Base-by-base conservation (phyloP, 64 coral and sea anemone genomes). In the Astreopora myriophthalma region DNA sequence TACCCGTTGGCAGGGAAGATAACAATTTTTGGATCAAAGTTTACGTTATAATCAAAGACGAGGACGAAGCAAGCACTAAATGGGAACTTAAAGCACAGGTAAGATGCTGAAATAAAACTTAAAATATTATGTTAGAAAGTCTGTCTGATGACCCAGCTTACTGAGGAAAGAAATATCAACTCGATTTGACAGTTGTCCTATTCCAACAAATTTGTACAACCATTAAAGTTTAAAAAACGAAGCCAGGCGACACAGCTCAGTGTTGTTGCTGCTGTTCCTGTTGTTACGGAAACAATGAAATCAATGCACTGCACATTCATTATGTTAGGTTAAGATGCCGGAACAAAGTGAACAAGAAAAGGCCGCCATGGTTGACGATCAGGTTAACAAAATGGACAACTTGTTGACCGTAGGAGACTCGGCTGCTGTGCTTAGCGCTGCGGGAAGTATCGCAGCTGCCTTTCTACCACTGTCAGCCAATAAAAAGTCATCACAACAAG, bases 41-140 rank as follows among this genome's bases (percentile, higher is more conserved):
- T n/a, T 12, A 63, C 20, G 58, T 83, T 64, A 37, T 8, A 36
- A 83, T 83, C 51, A 37, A 36, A 64, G 79, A 83, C n/a, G 79
- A 83, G 58, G 57, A 83, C 30, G 79, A 33, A 2, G 79, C 79
- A 64, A 64, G 9, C 7, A 38, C 8, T 24, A 32, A 13, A 37
- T 31, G n/a, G 19, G 6, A 7, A 2, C 52, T 83, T 8, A 63
- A 31, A 10, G 79, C 58, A 55, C 52, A 64, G 79, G 79, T 83
- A 64, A 23, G 52, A 8, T 5, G 4, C 11, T 46, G 4, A 46
- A 46, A 11, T 46, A 46, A 11, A 46, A 46, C 42, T 46, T 46
- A 64, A 26, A 5, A 64, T n/a, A 64, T 8, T 24, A 7, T 22
- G 3, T 17, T 16, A 58, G 3, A 17, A 58, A 20, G 52, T 58